Conservation (phyloP, 2,113 vertebrate species). For the Muntiacus reevesi region DNA sequence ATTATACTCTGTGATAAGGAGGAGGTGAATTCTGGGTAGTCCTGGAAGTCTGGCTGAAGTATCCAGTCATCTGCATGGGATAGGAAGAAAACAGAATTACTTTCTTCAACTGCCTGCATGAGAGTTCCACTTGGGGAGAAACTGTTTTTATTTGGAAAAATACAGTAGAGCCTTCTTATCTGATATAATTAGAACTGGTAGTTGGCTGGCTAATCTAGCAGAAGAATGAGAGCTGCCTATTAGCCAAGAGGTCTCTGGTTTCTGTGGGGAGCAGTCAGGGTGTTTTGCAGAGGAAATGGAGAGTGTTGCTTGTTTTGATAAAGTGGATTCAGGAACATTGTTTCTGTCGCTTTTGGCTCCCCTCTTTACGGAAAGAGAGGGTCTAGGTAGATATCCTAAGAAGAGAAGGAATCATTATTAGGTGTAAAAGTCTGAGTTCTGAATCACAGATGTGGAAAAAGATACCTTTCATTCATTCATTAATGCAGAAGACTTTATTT, state of each 20-base stretch:
- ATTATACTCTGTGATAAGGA: not conserved
- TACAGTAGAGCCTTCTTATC: slow-evolving; percentile 3
- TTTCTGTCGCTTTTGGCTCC: not conserved
- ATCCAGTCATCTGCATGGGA: not conserved
- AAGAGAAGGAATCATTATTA: not conserved
- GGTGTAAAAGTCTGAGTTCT: not conserved
- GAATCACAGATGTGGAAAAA: not conserved
- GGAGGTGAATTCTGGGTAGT: not conserved
- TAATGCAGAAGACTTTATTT: not conserved
- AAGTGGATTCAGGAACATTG: not conserved
- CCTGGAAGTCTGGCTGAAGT: not conserved
- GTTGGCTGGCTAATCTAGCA: slow-evolving; percentile 60
- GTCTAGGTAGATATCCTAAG: not conserved
- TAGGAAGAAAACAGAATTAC: not conserved
- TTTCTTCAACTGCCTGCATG: not conserved
- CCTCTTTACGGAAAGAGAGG: not conserved
- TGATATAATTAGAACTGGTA: slow-evolving; percentile 48
- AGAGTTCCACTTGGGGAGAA: not conserved
- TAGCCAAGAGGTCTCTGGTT: not conserved
- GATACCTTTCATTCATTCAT: not conserved
- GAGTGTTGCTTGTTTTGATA: not conserved
- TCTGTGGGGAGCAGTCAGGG: not conserved
- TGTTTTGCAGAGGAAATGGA: not conserved
- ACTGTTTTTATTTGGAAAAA: slow-evolving; percentile 56
- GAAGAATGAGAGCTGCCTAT: slow-evolving; percentile 43